Base-by-base conservation (phyloP, 1,140 invertebrate genomes). In the Kradibia gibbosae region DNA sequence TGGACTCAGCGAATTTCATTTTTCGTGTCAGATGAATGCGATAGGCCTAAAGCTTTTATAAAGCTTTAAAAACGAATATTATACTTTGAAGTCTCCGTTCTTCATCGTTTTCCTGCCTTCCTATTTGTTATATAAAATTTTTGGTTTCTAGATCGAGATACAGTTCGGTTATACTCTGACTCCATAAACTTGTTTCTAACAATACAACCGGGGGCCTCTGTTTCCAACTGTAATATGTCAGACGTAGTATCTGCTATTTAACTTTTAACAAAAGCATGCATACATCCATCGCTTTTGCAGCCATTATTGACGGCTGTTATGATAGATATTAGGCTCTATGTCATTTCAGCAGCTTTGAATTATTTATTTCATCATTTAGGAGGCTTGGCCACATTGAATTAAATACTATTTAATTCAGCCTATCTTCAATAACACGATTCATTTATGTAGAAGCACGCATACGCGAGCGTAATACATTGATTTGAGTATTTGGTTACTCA, bases 41-140 rank as follows among this genome's bases (percentile, higher is more conserved):
- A 39, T 39, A 39, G 20, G 34, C 36, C 34, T 0, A 22, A 67
- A 67, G 62, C 62, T 67, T 53, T 67, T n/a, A 34, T 36, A 36
- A 67, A 67, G 62, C 62, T 67, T 67, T 67, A 17, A 67, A 39
- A 39, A 20, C 39, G 62, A 67, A 67, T 67, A 31, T n/a, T 34
- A 4, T 7, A 25, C 5, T 25, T 60, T 15, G 60, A 4, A 15
- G 11, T 15, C 11, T 15, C 34, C 60, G 8, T 62, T 10, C 20
- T 20, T 22, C 50, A 11, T 17, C 50, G 5, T 17, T 17, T 53
- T 22, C 10, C 50, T 17, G 5, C 50, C 5, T 53, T n/a, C n/a
- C n/a, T 22, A 53, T 53, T 22, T 17, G 62, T 39, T 36, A 4
- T 39, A 31, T 31, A 20, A 62, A 62, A 62, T 36, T 62, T 20